These are phyloP conservation scores for Eptatretus atami DNA, from an alignment of 2,797 vertebrate species.

Conservation along the genomic window DNA sequence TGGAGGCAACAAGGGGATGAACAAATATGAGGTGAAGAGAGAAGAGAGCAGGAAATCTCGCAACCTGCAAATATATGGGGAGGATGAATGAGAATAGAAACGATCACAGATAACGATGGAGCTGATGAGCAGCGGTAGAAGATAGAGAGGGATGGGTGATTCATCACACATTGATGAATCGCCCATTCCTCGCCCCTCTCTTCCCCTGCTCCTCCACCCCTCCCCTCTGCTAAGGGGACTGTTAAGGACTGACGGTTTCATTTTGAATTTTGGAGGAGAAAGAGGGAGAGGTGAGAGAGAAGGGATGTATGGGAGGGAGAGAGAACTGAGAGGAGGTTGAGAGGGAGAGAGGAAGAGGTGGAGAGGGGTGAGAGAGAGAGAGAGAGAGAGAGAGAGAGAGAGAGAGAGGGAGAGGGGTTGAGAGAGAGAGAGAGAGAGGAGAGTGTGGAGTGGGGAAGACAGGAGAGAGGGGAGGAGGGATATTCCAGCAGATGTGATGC, in stretches of 20 bases:
- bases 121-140: not conserved
- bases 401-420: not conserved
- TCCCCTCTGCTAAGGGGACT: too few relatives aligned
- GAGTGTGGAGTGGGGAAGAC: not conserved
- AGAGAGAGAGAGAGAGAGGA: not conserved
- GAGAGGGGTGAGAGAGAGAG: not conserved
- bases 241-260: not conserved
- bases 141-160: not conserved
- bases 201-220: too few relatives aligned
- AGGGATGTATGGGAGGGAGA: not conserved
- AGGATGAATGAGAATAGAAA: not conserved
- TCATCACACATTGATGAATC: too few relatives aligned
- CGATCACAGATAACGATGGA: not conserved
- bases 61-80: not conserved
- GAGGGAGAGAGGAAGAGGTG: not conserved
- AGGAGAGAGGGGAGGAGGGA: not conserved
- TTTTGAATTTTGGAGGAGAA: not conserved
- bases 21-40: not conserved
- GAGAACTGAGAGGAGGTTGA: not conserved
- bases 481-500: too few relatives aligned
- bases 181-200: too few relatives aligned
- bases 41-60: not conserved
- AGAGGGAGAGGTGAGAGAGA: not conserved
- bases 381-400: not conserved
- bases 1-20: too few relatives aligned